Evolutionary conservation across 2,113 vertebrate genomes (phyloP).

Genomic region (Uria lomvia): DNA sequence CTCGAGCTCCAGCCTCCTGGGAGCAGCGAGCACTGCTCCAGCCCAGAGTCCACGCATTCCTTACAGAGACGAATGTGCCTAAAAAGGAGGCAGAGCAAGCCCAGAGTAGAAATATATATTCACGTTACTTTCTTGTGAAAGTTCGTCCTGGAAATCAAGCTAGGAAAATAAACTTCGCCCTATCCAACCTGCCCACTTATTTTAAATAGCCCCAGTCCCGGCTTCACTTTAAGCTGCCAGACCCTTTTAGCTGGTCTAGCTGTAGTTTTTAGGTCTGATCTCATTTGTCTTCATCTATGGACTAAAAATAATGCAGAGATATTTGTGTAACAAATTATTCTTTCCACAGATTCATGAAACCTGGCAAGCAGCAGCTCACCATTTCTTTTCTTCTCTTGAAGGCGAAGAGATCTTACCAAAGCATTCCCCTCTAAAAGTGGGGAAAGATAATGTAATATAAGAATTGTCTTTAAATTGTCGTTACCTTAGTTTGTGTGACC

Average conservation of each 20-base stretch:
- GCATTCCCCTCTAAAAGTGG: background rate
- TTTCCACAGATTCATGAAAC: background rate
- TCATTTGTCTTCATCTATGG: background rate
- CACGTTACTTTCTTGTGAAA: background rate
- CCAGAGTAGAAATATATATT: slow-evolving; percentile 1
- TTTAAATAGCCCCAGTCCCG: background rate
- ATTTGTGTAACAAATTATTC: background rate
- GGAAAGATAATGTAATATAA: background rate
- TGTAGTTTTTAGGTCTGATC: background rate
- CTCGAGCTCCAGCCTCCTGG: background rate
- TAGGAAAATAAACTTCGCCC: slow-evolving; percentile 34
- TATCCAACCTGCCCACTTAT: background rate
- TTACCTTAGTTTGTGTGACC: background rate
- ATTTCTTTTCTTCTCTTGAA: background rate
- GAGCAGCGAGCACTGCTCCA: background rate
- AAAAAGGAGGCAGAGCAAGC: slow-evolving; percentile 57
- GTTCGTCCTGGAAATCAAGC: background rate
- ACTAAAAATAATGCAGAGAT: background rate
- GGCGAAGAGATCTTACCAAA: background rate
- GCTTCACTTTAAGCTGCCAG: background rate
- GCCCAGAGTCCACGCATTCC: slow-evolving; percentile 40
- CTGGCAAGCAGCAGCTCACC: background rate
- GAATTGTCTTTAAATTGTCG: background rate
- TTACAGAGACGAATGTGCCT: slow-evolving; percentile 2
- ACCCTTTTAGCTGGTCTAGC: background rate